Percentiles rank a stretch among this genome's conserved stretches.
Conservation (phyloP, 2,797 vertebrate species). For the Muscicapa striata region DNA sequence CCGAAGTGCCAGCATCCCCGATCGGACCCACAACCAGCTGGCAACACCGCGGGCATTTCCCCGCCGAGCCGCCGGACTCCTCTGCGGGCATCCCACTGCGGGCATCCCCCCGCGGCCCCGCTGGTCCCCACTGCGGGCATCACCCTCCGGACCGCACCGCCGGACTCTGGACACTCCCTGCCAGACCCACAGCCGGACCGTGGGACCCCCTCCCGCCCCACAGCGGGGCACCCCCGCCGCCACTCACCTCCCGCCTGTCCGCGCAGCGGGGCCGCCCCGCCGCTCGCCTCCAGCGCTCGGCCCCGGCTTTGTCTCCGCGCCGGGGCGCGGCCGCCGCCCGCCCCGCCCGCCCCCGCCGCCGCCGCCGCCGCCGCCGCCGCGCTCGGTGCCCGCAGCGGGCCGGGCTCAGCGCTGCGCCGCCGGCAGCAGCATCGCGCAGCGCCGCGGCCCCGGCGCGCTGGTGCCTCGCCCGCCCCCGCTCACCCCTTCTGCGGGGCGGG, state of each 20-base stretch:
- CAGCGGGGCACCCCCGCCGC: neutral
- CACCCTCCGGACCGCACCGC: neutral
- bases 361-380: neutral
- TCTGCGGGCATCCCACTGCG: neutral
- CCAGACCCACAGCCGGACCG: neutral
- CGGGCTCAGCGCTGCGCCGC: neutral
- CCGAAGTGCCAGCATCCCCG: neutral
- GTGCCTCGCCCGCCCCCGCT: too few species aligned
- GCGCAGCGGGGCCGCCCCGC: neutral
- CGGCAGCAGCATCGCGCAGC: neutral
- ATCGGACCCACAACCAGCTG: neutral
- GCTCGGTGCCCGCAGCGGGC: neutral
- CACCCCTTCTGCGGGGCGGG: neutral
- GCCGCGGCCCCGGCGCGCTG: neutral
- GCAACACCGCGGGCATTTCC: neutral
- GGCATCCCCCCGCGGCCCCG: neutral
- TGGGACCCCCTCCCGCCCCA: neutral
- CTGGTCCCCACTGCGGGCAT: neutral
- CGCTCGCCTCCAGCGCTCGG: constrained; percentile 15
- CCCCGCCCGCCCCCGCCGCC: neutral
- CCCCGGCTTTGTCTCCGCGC: neutral
- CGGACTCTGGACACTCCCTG: neutral
- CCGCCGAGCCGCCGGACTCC: neutral
- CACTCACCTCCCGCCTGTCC: neutral
- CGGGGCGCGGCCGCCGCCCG: constrained; percentile 25